phyloP scores from a whole-genome alignment of 2,888 invertebrate genomes.

The Allolobophora icterica region DNA sequence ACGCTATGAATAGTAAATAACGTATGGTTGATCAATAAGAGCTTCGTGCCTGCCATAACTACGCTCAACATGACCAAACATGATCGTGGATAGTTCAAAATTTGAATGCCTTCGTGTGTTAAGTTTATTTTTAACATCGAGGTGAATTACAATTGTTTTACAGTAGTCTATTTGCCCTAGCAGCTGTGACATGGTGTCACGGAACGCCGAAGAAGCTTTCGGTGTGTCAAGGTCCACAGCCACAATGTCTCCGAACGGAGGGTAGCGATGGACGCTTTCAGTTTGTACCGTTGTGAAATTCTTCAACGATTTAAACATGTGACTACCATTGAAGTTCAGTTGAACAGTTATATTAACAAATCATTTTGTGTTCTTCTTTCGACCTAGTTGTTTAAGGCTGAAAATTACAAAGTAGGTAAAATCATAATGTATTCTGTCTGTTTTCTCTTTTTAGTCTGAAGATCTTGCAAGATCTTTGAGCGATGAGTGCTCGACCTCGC shows the following conservation, averaged over 20 bases:
- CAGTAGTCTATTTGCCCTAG: background rate
- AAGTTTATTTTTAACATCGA: background rate
- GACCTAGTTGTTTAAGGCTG: background rate
- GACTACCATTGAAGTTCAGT: background rate
- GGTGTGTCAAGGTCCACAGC: background rate
- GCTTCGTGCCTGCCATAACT: background rate
- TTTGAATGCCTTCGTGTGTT: background rate
- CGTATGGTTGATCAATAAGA: background rate
- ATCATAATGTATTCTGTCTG: background rate
- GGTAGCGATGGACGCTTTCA: background rate
- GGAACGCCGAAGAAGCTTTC: background rate
- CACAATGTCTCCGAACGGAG: too few relatives aligned
- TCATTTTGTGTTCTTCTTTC: background rate
- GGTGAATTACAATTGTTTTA: conserved; percentile 9
- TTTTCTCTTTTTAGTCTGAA: background rate
- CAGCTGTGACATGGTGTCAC: background rate
- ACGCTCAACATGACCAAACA: background rate
- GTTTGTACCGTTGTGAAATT: background rate
- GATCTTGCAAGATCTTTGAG: background rate
- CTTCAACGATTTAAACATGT: background rate
- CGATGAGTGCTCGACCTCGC: conserved; percentile 29
- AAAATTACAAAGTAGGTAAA: background rate
- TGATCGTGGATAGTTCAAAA: background rate
- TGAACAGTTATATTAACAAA: background rate
- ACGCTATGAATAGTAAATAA: background rate